Evolutionary conservation across 2,888 invertebrate genomes (phyloP), one percentile per base, ranked within the genome.

Genomic region (Chymomyza caudatula): DNA sequence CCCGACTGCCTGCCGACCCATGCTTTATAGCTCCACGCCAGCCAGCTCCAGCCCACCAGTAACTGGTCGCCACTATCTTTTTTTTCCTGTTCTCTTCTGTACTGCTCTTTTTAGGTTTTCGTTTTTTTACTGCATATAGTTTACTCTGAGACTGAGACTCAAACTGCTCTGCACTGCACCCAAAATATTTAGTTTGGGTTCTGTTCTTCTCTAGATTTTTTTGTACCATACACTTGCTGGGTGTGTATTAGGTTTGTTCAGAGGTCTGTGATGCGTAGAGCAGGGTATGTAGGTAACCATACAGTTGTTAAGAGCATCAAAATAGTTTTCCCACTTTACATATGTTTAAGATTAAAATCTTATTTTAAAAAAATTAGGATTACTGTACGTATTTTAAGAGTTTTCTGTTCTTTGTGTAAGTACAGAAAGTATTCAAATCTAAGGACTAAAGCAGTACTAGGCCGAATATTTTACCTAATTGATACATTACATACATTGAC

Each of bases 1-100:
- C 64, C 13, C 44, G 61, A 22, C 23, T 58, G 47, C 23, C 23
- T 58, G 47, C 23, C 47, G 47, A 78, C 79, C 78, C 58, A 59
- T 62, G 62, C 68, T 64, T 49, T 25, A 20, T 20, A 20, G 51
- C 51, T 20, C 13, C 22, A 51, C 19, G 22, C 13, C 51, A 20
- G 3, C 6, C 47, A 47, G 60, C 60, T 53, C 60, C 60, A 43
- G 43, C 56, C 37, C 52, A 43, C 53, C 52, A 53, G 55, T 51
- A 47, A 23, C 23, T 53, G 53, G 53, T n/a, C 19, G 15, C 53
- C 23, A 49, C 53, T 53, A 53, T 53, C 53, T 53, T 47, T 44
- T 44, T 47, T 47, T 15, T 17, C 43, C 3, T 43, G 57, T 52
- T 57, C 56, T 52, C 17, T 60, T 63, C 60, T 71, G 44, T 59